A percentile compares a stretch with the other conserved stretches of the same genome.
Conservation (phyloP, 2,888 invertebrate species). For the Entomobrya multifasciata region DNA sequence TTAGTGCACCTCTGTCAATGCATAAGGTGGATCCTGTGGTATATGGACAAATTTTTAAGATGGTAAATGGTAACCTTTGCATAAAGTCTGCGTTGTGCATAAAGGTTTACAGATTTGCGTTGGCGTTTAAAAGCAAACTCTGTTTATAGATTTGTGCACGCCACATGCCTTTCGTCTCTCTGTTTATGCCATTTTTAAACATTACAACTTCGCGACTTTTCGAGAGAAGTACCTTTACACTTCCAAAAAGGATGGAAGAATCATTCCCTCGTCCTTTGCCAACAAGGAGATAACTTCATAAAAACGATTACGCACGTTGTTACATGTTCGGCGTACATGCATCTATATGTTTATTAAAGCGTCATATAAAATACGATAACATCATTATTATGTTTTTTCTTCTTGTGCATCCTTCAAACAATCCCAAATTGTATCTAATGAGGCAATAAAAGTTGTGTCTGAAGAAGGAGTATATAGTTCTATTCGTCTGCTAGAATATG, state of each 20-base stretch:
- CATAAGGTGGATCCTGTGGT: no score
- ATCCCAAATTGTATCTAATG: conserved; percentile 23
- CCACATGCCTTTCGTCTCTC: conserved; percentile 3
- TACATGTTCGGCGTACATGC: background rate
- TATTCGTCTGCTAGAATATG: background rate
- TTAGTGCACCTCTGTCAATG: no score
- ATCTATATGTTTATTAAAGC: background rate
- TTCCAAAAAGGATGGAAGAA: background rate
- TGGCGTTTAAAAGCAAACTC: background rate
- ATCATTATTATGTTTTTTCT: background rate
- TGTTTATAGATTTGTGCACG: background rate
- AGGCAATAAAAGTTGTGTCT: conserved; percentile 5
- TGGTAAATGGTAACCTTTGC: background rate
- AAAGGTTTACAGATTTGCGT: background rate
- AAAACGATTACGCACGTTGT: background rate
- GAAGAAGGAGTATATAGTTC: background rate
- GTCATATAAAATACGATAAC: background rate
- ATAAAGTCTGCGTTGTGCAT: background rate
- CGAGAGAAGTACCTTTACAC: background rate
- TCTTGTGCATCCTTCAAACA: conserved; percentile 10
- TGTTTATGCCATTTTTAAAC: background rate
- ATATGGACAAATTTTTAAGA: background rate
- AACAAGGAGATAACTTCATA: background rate
- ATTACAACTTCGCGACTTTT: background rate
- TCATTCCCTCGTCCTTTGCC: background rate